phyloP scores from a whole-genome alignment of 2,888 invertebrate species.

The Cremastobaeus sp. region DNA sequence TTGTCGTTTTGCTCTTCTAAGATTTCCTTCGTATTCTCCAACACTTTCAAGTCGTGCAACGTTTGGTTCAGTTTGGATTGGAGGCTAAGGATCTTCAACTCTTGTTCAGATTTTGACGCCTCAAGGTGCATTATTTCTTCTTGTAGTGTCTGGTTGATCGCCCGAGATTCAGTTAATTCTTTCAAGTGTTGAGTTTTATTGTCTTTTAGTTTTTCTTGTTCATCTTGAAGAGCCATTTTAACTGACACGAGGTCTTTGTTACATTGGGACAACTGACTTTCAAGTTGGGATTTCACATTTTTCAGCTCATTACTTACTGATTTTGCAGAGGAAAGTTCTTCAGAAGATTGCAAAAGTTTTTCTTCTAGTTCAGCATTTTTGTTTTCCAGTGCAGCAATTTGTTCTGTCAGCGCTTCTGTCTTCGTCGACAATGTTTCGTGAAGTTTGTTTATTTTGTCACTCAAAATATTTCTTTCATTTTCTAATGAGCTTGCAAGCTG shows the following conservation, averaged over 20 bases:
- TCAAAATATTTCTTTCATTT: too few relatives aligned
- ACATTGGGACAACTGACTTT: background rate
- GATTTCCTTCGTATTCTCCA: conserved; percentile 28
- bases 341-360: background rate
- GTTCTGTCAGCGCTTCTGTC: background rate
- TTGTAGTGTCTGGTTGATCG: conserved; percentile 23
- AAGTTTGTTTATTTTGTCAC: too few relatives aligned
- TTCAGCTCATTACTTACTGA: too few relatives aligned
- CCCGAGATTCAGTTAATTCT: conserved; percentile 15
- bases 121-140: conserved; percentile 29
- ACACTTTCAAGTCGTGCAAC: conserved; percentile 30
- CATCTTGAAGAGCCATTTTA: background rate
- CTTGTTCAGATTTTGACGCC: conserved; percentile 19
- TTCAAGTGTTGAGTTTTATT: conserved; percentile 6
- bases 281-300: background rate
- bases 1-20: conserved; percentile 31
- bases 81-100: conserved; percentile 29
- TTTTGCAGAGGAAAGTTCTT: background rate
- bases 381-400: conserved; percentile 2
- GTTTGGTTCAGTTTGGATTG: conserved; percentile 47
- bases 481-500: too few relatives aligned
- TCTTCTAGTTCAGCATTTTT: background rate
- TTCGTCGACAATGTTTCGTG: too few relatives aligned
- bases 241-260: too few relatives aligned
- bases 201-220: background rate